Evolutionary conservation across 2,113 vertebrate species (phyloP), one percentile per base, ranked within the genome.

Genomic region (Tetraodon nigroviridis): DNA sequence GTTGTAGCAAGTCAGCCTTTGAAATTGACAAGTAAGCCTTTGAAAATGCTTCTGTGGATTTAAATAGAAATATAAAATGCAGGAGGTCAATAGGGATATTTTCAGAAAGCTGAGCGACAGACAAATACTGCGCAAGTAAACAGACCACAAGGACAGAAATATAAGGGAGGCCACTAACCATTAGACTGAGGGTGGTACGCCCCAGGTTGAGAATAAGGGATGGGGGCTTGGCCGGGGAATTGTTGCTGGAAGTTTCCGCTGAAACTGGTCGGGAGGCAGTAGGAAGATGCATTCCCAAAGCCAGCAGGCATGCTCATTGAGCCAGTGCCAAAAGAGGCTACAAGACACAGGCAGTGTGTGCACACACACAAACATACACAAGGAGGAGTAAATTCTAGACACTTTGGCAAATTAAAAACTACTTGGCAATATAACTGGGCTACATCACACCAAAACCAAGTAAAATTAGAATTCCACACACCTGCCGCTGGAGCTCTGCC

Each of bases 241-340:
- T 92, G 94, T 80, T 95, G 96, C 82, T 95, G 94, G 89, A 98
- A 98, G 83, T 89, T 94, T 88, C 95, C 95, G 65, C 96, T 98
- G 77, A 94, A 97, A 89, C 96, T 98, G 89, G 95, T 96, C 85
- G 96, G 95, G 79, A 98, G 94, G 91, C 94, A 95, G 71, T 92
- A 98, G 61, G 93, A 91, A 29, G 95, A 88, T 40, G 93, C 90
- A 71, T 93, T 93, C 80, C 94, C 94, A 70, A 98, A 98, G 64
- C 95, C 94, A 15, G 96, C 87, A 0, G 96, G 96, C 96, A 98
- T 98, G 88, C 95, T 98, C 94, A 98, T 92, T 56, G 96, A 98
- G 16, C 94, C 95, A 27, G 95, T 93, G 80, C 93, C 93, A 84
- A 97, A 97, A 20, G 93, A 94, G 32, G 94, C 94, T 85, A 92